phyloP scores from a whole-genome alignment of 2,797 vertebrate species.

The Gallinago stenura region DNA sequence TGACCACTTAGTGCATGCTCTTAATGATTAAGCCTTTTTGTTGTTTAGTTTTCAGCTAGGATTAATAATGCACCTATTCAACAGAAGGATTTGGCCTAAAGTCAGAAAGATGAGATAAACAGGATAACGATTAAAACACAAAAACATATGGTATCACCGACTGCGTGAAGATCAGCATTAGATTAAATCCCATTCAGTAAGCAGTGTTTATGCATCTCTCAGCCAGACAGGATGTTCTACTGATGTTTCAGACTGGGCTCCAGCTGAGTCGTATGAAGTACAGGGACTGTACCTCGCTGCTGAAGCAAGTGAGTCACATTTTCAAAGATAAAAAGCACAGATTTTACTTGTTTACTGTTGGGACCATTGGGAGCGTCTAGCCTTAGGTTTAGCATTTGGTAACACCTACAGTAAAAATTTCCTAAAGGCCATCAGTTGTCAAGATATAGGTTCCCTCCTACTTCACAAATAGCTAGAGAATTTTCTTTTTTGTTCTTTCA shows the following conservation, averaged over 20 bases:
- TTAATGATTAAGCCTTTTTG: neutral
- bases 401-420: neutral
- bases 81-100: conserved; percentile 34
- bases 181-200: conserved; percentile 51
- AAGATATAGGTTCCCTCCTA: neutral
- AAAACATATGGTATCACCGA: conserved; percentile 2
- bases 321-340: neutral
- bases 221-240: conserved; percentile 60
- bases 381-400: neutral
- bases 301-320: neutral
- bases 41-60: conserved; percentile 22
- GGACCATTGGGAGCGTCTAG: neutral
- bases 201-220: conserved; percentile 47
- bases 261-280: neutral
- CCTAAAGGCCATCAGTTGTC: neutral
- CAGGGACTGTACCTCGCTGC: neutral
- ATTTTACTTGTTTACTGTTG: neutral
- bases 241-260: conserved; percentile 48
- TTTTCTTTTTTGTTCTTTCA: neutral
- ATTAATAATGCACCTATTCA: conserved; percentile 42
- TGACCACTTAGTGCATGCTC: neutral
- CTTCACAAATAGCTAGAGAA: neutral
- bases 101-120: conserved; percentile 60
- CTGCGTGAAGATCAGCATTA: conserved; percentile 9
- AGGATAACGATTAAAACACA: conserved; percentile 58